A percentile compares a stretch with the other conserved stretches of the same genome.
These are phyloP conservation scores for Sarcophaga variegata DNA, from an alignment of 2,888 invertebrate species.

Conservation along the genomic window DNA sequence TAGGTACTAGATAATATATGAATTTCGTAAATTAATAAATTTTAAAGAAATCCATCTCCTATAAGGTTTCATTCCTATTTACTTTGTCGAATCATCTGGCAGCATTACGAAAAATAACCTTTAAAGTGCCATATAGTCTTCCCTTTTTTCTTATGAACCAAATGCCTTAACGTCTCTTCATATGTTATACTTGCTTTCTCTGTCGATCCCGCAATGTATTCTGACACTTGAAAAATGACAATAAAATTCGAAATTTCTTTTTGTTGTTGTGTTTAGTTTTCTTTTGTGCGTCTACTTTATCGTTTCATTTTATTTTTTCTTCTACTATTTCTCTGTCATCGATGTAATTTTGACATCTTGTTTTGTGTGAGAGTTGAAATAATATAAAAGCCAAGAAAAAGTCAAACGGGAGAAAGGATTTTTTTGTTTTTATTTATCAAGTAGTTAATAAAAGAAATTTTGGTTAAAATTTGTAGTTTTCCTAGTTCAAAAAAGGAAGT, in stretches of 20 bases:
- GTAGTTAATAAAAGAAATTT: not conserved
- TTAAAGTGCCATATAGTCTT: no score
- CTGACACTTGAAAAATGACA: slow-evolving; percentile 8
- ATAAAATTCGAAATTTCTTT: slow-evolving; percentile 34
- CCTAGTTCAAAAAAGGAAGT: slow-evolving; percentile 3
- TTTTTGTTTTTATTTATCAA: slow-evolving; percentile 47
- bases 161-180: not conserved
- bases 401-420: slow-evolving; percentile 50
- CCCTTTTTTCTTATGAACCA: not conserved
- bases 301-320: slow-evolving; percentile 56
- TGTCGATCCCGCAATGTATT: not conserved
- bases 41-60: no score
- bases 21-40: no score
- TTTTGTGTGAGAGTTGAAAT: slow-evolving; percentile 25
- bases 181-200: not conserved
- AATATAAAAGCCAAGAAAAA: slow-evolving; percentile 28
- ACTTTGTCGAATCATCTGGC: no score
- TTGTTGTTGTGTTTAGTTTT: slow-evolving; percentile 64
- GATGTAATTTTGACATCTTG: slow-evolving; percentile 53
- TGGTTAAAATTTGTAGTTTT: not conserved
- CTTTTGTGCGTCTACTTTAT: slow-evolving; percentile 63
- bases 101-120: no score
- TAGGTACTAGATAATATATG: no score
- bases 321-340: slow-evolving; percentile 46
- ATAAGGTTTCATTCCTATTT: no score